Conservation (phyloP, 2,888 invertebrate species). For the Neoscelio sp. region DNA sequence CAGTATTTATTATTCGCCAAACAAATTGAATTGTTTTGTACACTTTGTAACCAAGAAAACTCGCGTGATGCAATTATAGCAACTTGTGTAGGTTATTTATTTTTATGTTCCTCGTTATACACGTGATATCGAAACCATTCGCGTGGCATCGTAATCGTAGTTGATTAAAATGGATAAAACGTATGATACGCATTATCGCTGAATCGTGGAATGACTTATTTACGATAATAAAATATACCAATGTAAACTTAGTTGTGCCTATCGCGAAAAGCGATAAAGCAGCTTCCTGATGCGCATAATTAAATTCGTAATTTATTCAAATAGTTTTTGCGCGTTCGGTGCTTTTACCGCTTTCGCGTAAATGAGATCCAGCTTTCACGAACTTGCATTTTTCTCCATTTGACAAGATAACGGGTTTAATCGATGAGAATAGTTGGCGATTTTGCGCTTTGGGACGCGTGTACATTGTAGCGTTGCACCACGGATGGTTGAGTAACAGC, state of each 20-base stretch:
- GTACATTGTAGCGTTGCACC: conserved; percentile 41
- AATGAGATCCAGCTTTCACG: conserved; percentile 56
- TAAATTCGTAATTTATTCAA: conserved; percentile 58
- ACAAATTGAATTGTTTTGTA: neutral
- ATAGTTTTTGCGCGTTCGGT: conserved; percentile 47
- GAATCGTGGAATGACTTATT: conserved; percentile 40
- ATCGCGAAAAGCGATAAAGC: conserved; percentile 43
- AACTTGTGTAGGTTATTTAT: conserved; percentile 1
- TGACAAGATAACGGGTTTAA: conserved; percentile 49
- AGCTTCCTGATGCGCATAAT: conserved; percentile 57
- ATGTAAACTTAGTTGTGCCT: conserved; percentile 31
- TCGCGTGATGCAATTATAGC: conserved; percentile 2
- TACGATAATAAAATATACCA: conserved; percentile 48
- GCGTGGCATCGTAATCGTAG: conserved; percentile 11
- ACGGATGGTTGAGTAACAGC: conserved; percentile 45
- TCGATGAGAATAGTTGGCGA: conserved; percentile 44
- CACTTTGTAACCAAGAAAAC: neutral
- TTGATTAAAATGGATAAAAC: conserved; percentile 43
- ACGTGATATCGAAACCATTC: conserved; percentile 4
- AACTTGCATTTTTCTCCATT: conserved; percentile 35
- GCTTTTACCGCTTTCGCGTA: conserved; percentile 43
- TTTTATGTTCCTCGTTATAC: conserved; percentile 2
- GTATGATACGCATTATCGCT: conserved; percentile 25
- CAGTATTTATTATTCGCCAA: too few species aligned
- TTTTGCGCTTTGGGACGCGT: conserved; percentile 22